A percentile compares a stretch with the other conserved stretches of the same genome.
Conservation (phyloP, 1,140 invertebrate genomes). For the Octopus sinensis region DNA sequence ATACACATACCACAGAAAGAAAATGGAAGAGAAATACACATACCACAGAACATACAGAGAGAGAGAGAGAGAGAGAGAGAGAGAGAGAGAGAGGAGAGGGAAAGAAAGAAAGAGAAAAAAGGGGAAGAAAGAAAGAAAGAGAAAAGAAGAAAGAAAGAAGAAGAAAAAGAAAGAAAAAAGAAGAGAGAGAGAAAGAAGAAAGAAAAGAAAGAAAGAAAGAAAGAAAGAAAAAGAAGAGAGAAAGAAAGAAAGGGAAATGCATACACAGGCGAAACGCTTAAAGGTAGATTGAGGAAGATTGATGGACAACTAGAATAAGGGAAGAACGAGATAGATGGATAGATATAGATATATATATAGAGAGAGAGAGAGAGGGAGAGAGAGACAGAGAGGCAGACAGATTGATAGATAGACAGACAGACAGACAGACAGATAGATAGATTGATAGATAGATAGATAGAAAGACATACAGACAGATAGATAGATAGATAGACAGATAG, state of each 20-base stretch:
- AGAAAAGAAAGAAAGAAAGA: not conserved
- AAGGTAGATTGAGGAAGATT: not conserved
- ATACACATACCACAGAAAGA: not conserved
- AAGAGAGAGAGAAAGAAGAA: not conserved
- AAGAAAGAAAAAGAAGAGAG: slow-evolving; percentile 1
- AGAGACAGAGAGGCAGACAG: not conserved
- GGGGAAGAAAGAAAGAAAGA: not conserved
- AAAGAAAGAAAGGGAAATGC: not conserved
- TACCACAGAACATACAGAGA: not conserved
- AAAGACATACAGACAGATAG: not conserved
- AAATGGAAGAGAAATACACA: not conserved
- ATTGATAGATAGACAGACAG: not conserved
- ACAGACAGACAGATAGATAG: slow-evolving; percentile 6
- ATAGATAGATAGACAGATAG: not conserved
- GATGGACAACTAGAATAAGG: not conserved
- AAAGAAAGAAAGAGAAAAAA: not conserved
- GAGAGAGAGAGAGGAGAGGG: not conserved
- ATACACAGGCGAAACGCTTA: not conserved
- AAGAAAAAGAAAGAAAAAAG: not conserved
- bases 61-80: not conserved
- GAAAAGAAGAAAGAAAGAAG: not conserved
- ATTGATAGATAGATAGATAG: slow-evolving; percentile 9
- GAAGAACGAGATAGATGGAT: slow-evolving; percentile 1
- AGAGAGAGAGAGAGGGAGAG: slow-evolving; percentile 1
- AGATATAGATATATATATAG: slow-evolving; percentile 11